Conservation (phyloP, 1,140 invertebrate species). For the Diachasmimorpha longicaudata region DNA sequence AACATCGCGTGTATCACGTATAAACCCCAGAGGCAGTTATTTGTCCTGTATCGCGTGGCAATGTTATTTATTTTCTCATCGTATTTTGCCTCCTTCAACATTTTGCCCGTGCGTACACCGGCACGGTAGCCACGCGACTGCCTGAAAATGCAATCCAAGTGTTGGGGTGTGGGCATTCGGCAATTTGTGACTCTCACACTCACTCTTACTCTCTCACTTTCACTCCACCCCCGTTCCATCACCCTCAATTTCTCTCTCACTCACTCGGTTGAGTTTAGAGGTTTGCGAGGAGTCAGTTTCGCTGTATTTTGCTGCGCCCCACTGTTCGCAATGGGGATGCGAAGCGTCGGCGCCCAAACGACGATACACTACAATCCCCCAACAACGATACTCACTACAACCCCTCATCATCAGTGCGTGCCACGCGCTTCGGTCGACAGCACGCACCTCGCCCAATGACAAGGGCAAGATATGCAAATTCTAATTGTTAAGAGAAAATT, state of each 20-base stretch:
- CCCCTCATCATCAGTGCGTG: constrained; percentile 46
- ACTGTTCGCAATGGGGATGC: constrained; percentile 35
- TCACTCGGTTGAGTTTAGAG: constrained; percentile 39
- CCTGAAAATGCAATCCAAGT: constrained; percentile 36
- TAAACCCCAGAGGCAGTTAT: background rate
- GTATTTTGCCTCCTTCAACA: constrained; percentile 1
- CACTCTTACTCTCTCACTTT: background rate
- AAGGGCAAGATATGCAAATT: background rate
- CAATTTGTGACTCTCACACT: constrained; percentile 39
- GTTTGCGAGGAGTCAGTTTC: constrained; percentile 34
- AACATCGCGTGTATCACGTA: constrained; percentile 8
- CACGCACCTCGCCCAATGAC: constrained; percentile 30
- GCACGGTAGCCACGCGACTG: constrained; percentile 57
- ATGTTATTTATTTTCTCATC: constrained; percentile 8
- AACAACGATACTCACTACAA: constrained; percentile 24
- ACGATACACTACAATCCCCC: constrained; percentile 43
- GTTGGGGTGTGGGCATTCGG: constrained; percentile 38
- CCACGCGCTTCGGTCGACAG: constrained; percentile 45
- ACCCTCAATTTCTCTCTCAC: background rate
- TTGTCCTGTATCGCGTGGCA: background rate
- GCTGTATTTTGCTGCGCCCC: constrained; percentile 16
- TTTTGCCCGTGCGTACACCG: constrained; percentile 46
- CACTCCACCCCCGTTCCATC: background rate
- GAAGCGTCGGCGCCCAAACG: constrained; percentile 52
- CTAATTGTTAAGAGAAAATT: background rate